Evolutionary conservation across 1,140 invertebrate species (phyloP), one percentile per base, ranked within the genome.

Genomic region (Heliconius congener): DNA sequence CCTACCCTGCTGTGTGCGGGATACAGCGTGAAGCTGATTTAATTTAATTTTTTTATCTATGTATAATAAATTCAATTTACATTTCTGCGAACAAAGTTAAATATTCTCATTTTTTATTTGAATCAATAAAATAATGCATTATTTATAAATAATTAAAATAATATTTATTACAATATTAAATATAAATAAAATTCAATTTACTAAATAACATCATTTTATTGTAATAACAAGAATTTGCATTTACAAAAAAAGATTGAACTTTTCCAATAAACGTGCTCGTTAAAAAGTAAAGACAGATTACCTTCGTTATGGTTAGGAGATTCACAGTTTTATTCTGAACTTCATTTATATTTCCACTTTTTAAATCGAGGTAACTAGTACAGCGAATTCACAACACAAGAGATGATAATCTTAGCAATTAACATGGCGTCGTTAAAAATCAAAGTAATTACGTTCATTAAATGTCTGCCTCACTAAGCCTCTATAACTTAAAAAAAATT

Each of bases 221-320:
- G 60, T 57, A 57, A 57, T 8, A 27, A 27, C 27, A 11, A 46
- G 39, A 46, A 55, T 30, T 70, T 76, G 2, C 39, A 60, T 30
- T 8, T 76, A 50, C 23, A 76, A 76, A 60, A 77, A 77, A 30
- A 55, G 46, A 77, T 55, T 72, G 19, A 34, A 77, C 70, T 72
- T 77, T 80, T 70, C 60, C 74, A 80, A 80, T 79, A 75, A 76
- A 74, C 66, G 73, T 30, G 78, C 60, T 80, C 78, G 78, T 80
- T 80, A 81, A 78, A 74, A 81, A 73, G 77, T 78, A 78, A 78
- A 81, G 34, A 78, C 75, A 81, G 55, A 77, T 81, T 81, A 52
- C 57, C 80, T 78, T 81, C 80, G 73, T 78, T 81, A 78, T 52
- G 74, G 78, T 73, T 73, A 70, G 78, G 52, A 74, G 23, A 66